Conservation (phyloP, 2,888 invertebrate genomes). For the Diarsia rubi region DNA sequence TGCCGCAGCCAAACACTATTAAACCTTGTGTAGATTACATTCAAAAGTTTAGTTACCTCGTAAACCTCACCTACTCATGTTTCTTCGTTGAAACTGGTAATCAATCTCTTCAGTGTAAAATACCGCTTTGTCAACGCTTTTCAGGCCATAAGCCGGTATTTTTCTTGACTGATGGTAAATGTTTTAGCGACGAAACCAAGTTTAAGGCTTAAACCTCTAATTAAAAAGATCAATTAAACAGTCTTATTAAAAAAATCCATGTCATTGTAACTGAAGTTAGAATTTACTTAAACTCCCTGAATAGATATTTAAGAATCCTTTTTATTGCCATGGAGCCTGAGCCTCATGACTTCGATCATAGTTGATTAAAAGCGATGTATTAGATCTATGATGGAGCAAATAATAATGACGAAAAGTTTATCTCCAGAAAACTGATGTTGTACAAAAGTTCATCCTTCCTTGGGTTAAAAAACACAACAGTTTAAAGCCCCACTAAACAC, state of each 20-base stretch:
- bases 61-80: conserved; percentile 44
- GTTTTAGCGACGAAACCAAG: not conserved
- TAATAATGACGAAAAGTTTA: not conserved
- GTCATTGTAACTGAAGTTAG: not conserved
- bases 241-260: not conserved
- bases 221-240: not conserved
- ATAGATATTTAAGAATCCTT: not conserved
- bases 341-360: no score
- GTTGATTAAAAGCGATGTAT: no score
- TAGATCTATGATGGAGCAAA: no score
- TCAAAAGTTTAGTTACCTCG: conserved; percentile 52
- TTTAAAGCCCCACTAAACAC: conserved; percentile 25
- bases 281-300: not conserved
- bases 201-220: not conserved
- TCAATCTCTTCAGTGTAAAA: conserved; percentile 39
- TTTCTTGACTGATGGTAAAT: not conserved
- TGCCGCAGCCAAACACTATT: conserved; percentile 57
- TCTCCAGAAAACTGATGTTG: not conserved
- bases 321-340: no score
- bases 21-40: conserved; percentile 42
- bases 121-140: conserved; percentile 31
- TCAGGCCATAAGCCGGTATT: not conserved
- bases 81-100: conserved; percentile 46
- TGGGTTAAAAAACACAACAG: not conserved
- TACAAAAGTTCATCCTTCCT: not conserved